phyloP scores from a whole-genome alignment of 2,888 invertebrate genomes.

The Zygothrica quintamaculata region DNA sequence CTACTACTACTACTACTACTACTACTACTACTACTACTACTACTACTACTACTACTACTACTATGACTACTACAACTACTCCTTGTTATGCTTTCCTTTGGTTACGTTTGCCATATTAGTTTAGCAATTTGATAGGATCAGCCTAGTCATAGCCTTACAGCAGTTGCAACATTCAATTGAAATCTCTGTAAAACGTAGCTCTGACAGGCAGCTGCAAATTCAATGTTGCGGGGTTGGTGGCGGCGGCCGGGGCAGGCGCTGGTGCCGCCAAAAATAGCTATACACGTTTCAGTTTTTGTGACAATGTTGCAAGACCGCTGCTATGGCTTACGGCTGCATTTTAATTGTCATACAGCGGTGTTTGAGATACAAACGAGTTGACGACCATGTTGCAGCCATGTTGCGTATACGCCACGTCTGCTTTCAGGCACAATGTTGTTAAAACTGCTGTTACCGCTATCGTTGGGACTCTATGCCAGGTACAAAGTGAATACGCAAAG shows the following conservation, averaged over 20 bases:
- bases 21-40: too few species aligned
- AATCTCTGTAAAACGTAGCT: slow-evolving; percentile 31
- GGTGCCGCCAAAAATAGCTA: slow-evolving; percentile 35
- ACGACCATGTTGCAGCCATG: slow-evolving; percentile 7
- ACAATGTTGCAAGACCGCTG: slow-evolving; percentile 46
- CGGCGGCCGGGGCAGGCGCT: too few species aligned
- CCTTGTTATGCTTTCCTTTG: slow-evolving; percentile 8
- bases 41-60: too few species aligned
- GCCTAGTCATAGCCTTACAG: slow-evolving; percentile 10
- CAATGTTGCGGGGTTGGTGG: background rate
- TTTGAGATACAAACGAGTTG: slow-evolving; percentile 43
- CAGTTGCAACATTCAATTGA: slow-evolving; percentile 38
- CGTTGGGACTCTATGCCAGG: slow-evolving; percentile 16
- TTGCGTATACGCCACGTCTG: slow-evolving; percentile 29
- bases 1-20: too few species aligned
- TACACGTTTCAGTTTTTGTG: slow-evolving; percentile 21
- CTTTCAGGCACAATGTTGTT: slow-evolving; percentile 47
- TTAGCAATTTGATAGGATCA: slow-evolving; percentile 45
- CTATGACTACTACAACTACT: too few species aligned
- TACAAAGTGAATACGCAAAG: slow-evolving; percentile 6
- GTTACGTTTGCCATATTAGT: slow-evolving; percentile 51
- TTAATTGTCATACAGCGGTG: slow-evolving; percentile 54
- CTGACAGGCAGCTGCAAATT: background rate
- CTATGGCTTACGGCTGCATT: slow-evolving; percentile 55
- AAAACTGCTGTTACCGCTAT: slow-evolving; percentile 33